These are phyloP conservation scores for Pentamera pediparva DNA, from an alignment of 53 echinoderm and acorn worm genomes.

Conservation along the genomic window DNA sequence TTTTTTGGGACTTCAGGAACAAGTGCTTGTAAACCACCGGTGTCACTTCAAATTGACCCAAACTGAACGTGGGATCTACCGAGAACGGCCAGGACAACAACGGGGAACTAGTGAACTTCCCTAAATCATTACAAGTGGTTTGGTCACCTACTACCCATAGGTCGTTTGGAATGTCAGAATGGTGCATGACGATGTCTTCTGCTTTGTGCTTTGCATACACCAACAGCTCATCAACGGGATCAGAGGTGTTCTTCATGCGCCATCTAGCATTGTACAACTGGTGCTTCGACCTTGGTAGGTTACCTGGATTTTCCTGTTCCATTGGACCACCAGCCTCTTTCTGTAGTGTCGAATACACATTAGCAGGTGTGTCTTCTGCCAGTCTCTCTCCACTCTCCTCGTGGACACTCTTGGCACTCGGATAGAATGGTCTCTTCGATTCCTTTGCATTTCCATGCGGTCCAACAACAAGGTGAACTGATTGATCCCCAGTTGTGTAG, in stretches of 20 bases:
- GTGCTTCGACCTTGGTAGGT: slow-evolving; percentile 10
- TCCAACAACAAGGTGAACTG: slow-evolving; percentile 1
- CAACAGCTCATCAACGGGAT: slow-evolving; percentile 16
- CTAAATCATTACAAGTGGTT: neutral
- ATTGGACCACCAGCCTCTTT: neutral
- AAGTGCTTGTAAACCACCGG: slow-evolving; percentile 27
- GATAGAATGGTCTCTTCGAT: neutral
- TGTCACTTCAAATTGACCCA: slow-evolving; percentile 27
- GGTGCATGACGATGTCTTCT: slow-evolving; percentile 5
- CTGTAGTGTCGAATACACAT: neutral
- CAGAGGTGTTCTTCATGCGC: neutral
- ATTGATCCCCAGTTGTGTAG: neutral
- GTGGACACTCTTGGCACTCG: neutral
- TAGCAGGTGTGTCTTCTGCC: neutral
- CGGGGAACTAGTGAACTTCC: neutral
- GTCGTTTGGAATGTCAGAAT: slow-evolving; percentile 24
- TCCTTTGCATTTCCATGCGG: neutral
- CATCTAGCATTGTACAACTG: neutral
- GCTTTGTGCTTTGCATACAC: slow-evolving; percentile 20
- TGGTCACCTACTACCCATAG: slow-evolving; percentile 19
- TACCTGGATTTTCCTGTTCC: neutral
- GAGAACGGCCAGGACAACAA: neutral
- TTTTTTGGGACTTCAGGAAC: slow-evolving; percentile 5
- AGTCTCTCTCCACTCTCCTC: neutral
- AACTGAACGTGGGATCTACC: slow-evolving; percentile 38